Base-by-base conservation (phyloP, 2,888 invertebrate genomes). In the Drosophila bunnanda region DNA sequence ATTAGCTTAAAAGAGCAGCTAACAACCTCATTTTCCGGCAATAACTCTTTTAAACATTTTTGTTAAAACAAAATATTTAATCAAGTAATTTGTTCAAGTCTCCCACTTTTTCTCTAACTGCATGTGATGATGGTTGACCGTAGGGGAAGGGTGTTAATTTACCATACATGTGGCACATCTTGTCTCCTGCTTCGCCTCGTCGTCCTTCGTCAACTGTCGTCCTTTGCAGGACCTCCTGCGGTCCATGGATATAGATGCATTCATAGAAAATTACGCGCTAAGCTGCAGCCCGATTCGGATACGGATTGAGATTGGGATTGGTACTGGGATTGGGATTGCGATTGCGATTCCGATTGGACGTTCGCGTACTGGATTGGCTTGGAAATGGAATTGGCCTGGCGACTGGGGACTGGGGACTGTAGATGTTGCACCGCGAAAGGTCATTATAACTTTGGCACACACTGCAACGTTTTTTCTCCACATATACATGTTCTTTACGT, bases 381-480 rank as follows among this genome's bases (percentile, higher is more conserved):
- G 3, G 25, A 25, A 61, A 44, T 61, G 59, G 46, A 60, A 60
- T 62, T 62, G 61, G 38, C 22, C 25, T n/a, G n/a, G n/a, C n/a
- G n/a, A n/a, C 32, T 32, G 50, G 50, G 34, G 34, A 36, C 60
- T 32, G 34, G 50, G 28, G 34, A 36, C 60, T 38, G 12, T 5
- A 1, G 36, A 22, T 39, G 30, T 13, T n/a, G 50, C 38, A 41
- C 34, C 34, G 28, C 39, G 55, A 74, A 71, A 75, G 77, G 80
- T 81, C 84, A 84, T 84, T 81, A 81, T 79, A 80, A 75, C 61
- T 65, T 78, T 70, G 77, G 59, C 71, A 71, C 65, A 54, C 5
- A 28, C 25, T 15, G n/a, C 46, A 41, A 67, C 30, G 30, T 32
- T 22, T 7, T 15, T 10, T 20, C 1, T 13, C 0, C 20, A 15